phyloP scores from a whole-genome alignment of 53 echinoderm and acorn worm genomes.

The Echinometra lucunter region DNA sequence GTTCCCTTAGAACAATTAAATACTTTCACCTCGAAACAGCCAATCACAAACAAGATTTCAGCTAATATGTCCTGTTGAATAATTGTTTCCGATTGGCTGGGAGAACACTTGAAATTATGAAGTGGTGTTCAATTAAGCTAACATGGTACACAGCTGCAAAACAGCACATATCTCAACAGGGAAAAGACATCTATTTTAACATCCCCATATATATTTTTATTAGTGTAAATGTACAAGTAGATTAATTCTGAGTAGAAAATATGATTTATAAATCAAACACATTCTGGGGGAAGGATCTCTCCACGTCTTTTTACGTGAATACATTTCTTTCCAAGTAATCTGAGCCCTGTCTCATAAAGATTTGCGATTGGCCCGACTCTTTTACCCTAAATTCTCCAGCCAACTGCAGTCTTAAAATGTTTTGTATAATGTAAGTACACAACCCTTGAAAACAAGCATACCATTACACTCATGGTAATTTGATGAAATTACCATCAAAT shows the following conservation, averaged over 20 bases:
- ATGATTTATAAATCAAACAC: background rate
- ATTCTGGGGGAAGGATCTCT: background rate
- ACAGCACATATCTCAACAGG: background rate
- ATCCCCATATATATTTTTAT: background rate
- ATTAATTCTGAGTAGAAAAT: background rate
- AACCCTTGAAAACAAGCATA: too few species aligned
- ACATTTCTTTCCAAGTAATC: background rate
- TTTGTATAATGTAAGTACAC: too few species aligned
- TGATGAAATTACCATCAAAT: too few species aligned
- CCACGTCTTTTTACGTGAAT: background rate
- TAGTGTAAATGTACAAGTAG: background rate
- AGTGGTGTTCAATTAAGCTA: background rate
- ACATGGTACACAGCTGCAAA: background rate
- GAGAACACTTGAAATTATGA: background rate
- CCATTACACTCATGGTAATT: too few species aligned
- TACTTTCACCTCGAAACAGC: background rate
- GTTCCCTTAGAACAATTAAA: background rate
- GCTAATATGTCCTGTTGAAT: conserved; percentile 34
- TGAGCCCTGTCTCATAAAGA: background rate
- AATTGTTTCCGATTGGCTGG: background rate
- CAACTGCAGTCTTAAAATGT: too few species aligned
- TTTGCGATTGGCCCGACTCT: background rate
- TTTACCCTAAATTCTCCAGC: too few species aligned
- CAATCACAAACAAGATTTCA: conserved; percentile 32
- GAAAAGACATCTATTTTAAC: background rate